Conservation (phyloP, 2,888 invertebrate species). For the Thymelicus sylvestris region DNA sequence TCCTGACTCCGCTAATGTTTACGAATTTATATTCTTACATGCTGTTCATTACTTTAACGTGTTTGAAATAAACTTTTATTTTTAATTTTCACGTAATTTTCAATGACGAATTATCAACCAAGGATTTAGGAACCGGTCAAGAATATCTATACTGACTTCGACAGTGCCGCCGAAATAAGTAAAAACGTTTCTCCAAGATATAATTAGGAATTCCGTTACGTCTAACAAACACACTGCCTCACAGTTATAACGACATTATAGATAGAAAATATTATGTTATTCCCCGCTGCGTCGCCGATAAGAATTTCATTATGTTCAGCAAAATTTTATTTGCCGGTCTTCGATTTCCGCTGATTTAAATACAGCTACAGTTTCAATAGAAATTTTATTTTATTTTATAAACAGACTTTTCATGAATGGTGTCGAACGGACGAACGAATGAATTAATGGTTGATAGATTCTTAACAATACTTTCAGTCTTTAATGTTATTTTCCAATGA, state of each 20-base stretch:
- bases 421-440: neutral
- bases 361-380: conserved; percentile 27
- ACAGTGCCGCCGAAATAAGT: no score
- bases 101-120: no score
- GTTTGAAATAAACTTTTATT: no score
- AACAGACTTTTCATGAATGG: conserved; percentile 2
- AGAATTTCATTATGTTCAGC: conserved; percentile 58
- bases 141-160: no score
- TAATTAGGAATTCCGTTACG: neutral
- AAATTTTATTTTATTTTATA: conserved; percentile 11
- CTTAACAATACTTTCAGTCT: neutral
- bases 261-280: conserved; percentile 62
- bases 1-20: conserved; percentile 1
- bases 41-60: no score
- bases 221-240: conserved; percentile 11
- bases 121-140: no score
- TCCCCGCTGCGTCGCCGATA: conserved; percentile 50
- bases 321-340: conserved; percentile 30
- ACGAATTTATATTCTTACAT: neutral
- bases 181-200: no score
- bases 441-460: neutral
- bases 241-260: conserved; percentile 22
- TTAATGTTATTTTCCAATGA: no score
- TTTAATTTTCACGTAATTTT: no score
- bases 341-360: conserved; percentile 31